Conservation (phyloP, 2,888 invertebrate genomes). For the Acrobasis consociella region DNA sequence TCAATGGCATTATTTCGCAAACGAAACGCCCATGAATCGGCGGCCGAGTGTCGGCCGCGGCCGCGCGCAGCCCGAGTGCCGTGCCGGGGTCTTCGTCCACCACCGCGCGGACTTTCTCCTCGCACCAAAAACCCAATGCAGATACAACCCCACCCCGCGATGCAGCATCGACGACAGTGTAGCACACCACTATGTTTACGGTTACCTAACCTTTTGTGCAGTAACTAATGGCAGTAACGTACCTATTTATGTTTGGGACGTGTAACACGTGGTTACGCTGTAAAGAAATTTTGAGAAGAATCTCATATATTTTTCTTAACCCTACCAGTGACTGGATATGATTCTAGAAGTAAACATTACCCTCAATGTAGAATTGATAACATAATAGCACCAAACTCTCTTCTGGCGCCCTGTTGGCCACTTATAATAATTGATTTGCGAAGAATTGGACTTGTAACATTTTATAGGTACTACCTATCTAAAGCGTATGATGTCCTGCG, state of each 20-base stretch:
- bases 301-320: no score
- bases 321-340: no score
- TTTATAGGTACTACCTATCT: no score
- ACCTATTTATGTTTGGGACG: neutral
- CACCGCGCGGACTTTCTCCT: slow-evolving; percentile 75
- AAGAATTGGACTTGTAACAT: no score
- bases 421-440: no score
- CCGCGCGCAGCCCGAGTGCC: slow-evolving; percentile 72
- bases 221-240: neutral
- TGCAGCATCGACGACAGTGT: slow-evolving; percentile 29
- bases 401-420: no score
- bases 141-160: slow-evolving; percentile 38
- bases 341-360: no score
- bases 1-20: slow-evolving; percentile 77
- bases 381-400: no score
- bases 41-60: slow-evolving; percentile 76
- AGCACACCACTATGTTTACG: slow-evolving; percentile 29
- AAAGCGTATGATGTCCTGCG: no score
- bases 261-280: neutral
- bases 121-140: slow-evolving; percentile 58
- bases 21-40: slow-evolving; percentile 57
- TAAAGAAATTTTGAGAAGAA: no score
- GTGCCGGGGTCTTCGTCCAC: slow-evolving; percentile 68
- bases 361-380: no score
- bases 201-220: slow-evolving; percentile 7